Evolutionary conservation across 1,140 invertebrate species (phyloP).

Genomic region (Drosophila sp.): DNA sequence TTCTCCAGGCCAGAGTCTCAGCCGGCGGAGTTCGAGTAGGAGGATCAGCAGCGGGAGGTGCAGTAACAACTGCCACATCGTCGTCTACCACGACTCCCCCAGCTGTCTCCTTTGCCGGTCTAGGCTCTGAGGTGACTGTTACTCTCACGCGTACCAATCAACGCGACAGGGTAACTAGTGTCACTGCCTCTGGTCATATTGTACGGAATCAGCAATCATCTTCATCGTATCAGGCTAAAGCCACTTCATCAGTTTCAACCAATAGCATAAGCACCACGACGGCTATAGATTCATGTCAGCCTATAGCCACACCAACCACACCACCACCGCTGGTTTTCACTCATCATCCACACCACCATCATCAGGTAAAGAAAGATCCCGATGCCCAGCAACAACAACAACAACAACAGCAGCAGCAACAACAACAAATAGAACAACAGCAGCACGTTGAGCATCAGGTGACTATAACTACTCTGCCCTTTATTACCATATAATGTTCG

Average conservation of each 20-base stretch:
- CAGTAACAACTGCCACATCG: conserved; percentile 20
- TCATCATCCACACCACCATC: conserved; percentile 62
- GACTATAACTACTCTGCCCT: no score
- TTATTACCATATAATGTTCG: no score
- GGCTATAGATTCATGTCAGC: conserved; percentile 56
- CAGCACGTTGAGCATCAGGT: conserved; percentile 14
- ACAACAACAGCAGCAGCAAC: conserved; percentile 57
- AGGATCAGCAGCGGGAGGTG: conserved; percentile 28
- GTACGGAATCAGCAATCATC: conserved; percentile 71
- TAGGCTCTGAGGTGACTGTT: conserved; percentile 80
- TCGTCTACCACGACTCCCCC: conserved; percentile 43
- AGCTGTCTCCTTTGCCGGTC: conserved; percentile 76
- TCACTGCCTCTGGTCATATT: conserved; percentile 81
- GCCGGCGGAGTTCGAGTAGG: conserved; percentile 55
- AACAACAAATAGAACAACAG: conserved; percentile 54
- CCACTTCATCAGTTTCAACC: conserved; percentile 41
- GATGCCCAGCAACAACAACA: conserved; percentile 31
- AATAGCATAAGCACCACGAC: conserved; percentile 24
- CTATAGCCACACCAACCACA: conserved; percentile 60
- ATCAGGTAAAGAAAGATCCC: conserved; percentile 4
- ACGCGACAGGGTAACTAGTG: conserved; percentile 62
- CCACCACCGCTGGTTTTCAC: conserved; percentile 62
- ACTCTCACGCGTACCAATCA: conserved; percentile 76
- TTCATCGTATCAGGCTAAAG: conserved; percentile 59
- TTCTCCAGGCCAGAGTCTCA: conserved; percentile 75